Percentiles rank a stretch among this genome's conserved stretches.
phyloP scores from a whole-genome alignment of 2,797 vertebrate genomes.

The Sorex maritimensis region DNA sequence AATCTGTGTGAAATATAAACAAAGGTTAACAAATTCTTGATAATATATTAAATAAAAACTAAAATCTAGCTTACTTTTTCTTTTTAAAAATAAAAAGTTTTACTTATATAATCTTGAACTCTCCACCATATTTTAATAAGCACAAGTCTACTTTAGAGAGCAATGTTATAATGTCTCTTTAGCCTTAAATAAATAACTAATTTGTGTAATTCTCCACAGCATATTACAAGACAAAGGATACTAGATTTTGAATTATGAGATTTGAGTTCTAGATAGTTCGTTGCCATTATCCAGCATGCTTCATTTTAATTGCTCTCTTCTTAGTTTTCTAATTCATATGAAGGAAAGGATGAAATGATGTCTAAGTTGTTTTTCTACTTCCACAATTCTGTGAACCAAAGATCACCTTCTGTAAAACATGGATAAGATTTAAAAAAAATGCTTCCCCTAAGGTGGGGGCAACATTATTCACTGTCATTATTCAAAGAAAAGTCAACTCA shows the following conservation, averaged over 20 bases:
- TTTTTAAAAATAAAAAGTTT: conserved; percentile 50
- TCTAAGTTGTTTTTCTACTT: conserved; percentile 65
- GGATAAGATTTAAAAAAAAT: conserved; percentile 83
- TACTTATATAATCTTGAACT: conserved; percentile 68
- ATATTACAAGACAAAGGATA: background rate
- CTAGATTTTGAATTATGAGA: background rate
- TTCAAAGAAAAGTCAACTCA: conserved; percentile 84
- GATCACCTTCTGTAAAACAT: conserved; percentile 84
- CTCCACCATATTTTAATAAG: conserved; percentile 74
- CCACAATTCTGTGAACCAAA: conserved; percentile 64
- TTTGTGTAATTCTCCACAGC: conserved; percentile 72
- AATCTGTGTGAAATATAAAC: conserved; percentile 17
- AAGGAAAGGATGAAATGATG: background rate
- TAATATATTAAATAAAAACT: conserved; percentile 41
- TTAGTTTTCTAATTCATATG: conserved; percentile 47
- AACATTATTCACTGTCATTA: conserved; percentile 88
- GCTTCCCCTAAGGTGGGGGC: conserved; percentile 78
- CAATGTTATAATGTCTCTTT: conserved; percentile 76
- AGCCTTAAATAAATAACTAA: conserved; percentile 74
- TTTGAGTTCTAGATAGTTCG: conserved; percentile 17
- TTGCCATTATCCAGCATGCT: background rate
- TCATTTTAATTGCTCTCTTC: conserved; percentile 18
- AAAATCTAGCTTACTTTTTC: background rate
- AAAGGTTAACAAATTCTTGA: conserved; percentile 12
- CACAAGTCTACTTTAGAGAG: conserved; percentile 78